Evolutionary conservation across 2,113 vertebrate species (phyloP).

Genomic region (Petroica traversi): DNA sequence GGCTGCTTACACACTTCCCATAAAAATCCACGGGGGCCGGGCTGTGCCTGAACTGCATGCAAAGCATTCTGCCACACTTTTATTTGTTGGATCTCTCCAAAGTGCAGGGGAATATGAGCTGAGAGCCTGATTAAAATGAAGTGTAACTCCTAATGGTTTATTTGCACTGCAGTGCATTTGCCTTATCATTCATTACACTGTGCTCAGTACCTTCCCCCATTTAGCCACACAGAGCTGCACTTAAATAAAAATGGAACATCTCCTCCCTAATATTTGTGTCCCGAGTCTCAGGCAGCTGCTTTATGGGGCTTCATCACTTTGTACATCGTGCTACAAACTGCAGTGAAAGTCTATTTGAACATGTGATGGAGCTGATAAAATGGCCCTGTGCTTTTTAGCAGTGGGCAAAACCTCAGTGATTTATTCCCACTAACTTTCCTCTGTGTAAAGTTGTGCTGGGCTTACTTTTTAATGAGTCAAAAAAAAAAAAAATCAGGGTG

Average conservation of each 20-base stretch:
- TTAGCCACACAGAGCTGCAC: background rate
- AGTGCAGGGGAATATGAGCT: background rate
- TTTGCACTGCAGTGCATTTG: conserved; percentile 28
- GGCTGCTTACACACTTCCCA: background rate
- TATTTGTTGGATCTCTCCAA: conserved; percentile 16
- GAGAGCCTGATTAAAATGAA: conserved; percentile 48
- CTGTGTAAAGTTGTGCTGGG: background rate
- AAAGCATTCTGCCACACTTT: background rate
- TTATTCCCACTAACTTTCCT: background rate
- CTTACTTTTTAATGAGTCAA: background rate
- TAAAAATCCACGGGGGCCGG: background rate
- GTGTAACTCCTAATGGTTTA: conserved; percentile 24
- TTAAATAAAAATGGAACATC: background rate
- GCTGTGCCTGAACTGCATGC: background rate
- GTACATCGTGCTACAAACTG: background rate
- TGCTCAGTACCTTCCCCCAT: background rate
- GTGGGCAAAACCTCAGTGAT: background rate
- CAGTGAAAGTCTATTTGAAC: background rate
- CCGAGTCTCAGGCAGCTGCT: conserved; percentile 5
- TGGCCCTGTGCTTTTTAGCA: background rate
- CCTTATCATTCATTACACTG: background rate
- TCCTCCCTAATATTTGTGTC: conserved; percentile 14
- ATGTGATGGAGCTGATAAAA: background rate
- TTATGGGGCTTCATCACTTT: background rate
- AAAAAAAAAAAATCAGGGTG: background rate